Conservation (phyloP, 2,888 invertebrate species). For the Altica lythri region DNA sequence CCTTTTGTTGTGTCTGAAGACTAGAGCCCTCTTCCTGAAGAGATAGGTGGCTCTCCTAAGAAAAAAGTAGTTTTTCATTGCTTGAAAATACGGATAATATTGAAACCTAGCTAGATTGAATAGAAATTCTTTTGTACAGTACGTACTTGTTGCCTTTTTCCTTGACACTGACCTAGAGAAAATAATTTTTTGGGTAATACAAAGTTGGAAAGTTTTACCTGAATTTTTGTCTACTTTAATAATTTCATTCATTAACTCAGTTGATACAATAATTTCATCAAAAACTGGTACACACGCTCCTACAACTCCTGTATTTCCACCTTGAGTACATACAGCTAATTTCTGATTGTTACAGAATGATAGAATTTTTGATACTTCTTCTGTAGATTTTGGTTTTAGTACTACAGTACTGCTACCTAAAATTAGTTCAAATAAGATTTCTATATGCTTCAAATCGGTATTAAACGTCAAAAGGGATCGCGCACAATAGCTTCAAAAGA, state of each 20-base stretch:
- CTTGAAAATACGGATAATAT: no score
- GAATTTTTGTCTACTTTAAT: conserved; percentile 79
- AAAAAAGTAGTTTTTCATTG: no score
- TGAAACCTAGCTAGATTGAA: no score
- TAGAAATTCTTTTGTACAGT: no score
- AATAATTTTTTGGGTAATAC: no score
- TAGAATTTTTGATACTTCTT: conserved; percentile 85
- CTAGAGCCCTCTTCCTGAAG: no score
- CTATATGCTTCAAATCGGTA: neutral
- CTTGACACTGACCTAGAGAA: no score
- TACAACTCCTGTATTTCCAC: conserved; percentile 92
- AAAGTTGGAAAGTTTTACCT: no score
- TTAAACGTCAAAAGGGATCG: neutral
- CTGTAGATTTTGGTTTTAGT: conserved; percentile 81
- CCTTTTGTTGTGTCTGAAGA: no score
- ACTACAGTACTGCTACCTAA: conserved; percentile 81
- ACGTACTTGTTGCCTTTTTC: no score
- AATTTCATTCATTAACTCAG: conserved; percentile 82
- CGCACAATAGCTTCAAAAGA: neutral
- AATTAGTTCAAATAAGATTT: conserved; percentile 1
- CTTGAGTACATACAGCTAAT: conserved; percentile 92
- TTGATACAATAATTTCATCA: conserved; percentile 91
- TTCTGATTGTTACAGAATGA: conserved; percentile 79
- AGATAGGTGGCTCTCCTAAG: no score
- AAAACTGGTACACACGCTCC: conserved; percentile 95